Percentiles rank a stretch among this genome's conserved stretches.
Evolutionary conservation across 2,888 invertebrate genomes (phyloP).

Genomic region (Disparrhopalites patrizii): DNA sequence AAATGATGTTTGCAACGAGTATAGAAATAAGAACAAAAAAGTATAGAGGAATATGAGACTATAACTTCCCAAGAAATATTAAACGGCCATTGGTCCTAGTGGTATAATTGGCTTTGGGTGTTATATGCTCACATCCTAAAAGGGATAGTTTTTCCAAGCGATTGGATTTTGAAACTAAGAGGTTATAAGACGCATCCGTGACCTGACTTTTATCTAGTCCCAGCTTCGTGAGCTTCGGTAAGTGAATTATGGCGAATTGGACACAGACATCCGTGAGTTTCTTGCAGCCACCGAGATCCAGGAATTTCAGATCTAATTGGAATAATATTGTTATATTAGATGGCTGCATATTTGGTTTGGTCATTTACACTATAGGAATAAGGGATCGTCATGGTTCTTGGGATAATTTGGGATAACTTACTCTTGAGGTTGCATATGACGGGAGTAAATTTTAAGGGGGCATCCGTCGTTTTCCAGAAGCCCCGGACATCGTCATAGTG

Average conservation of each 20-base stretch:
- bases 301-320: conserved; percentile 29
- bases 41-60: too few species aligned
- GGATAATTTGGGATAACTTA: neutral
- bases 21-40: too few species aligned
- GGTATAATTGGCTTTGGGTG: conserved; percentile 6
- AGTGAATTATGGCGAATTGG: conserved; percentile 32
- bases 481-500: conserved; percentile 12
- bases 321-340: too few species aligned
- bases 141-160: conserved; percentile 19
- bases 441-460: conserved; percentile 7
- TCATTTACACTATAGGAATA: too few species aligned
- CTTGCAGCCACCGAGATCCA: conserved; percentile 39
- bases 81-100: conserved; percentile 11
- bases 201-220: conserved; percentile 35
- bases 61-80: conserved; percentile 12
- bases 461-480: conserved; percentile 9
- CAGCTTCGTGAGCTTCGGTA: conserved; percentile 32
- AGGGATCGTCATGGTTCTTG: too few species aligned
- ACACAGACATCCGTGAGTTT: conserved; percentile 37
- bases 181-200: conserved; percentile 16
- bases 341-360: too few species aligned
- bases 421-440: conserved; percentile 17
- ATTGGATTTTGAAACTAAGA: conserved; percentile 14
- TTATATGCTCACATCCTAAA: conserved; percentile 18
- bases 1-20: too few species aligned